Conservation (phyloP, 2,113 vertebrate species). For the Alosa alosa region DNA sequence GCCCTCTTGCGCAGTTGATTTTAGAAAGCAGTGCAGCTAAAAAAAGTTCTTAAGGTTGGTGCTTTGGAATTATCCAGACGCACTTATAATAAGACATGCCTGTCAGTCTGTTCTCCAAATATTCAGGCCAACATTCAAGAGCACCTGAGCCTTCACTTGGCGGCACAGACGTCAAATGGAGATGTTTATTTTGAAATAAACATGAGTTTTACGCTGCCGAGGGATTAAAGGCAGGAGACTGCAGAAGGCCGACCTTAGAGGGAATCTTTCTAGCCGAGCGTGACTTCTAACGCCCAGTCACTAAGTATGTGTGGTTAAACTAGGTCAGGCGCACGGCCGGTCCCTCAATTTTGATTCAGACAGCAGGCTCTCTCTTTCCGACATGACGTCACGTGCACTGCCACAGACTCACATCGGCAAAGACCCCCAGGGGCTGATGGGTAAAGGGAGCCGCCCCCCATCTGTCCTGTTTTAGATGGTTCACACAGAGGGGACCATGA, state of each 20-base stretch:
- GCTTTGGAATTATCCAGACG: neutral
- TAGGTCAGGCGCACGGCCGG: conserved; percentile 19
- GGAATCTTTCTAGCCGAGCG: conserved; percentile 12
- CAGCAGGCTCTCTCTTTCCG: neutral
- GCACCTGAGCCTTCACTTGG: neutral
- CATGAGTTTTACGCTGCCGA: conserved; percentile 2
- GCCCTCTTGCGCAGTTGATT: neutral
- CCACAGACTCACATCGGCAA: neutral
- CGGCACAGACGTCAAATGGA: neutral
- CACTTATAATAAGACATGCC: neutral
- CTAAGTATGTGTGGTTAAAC: conserved; percentile 23
- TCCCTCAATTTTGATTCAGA: neutral
- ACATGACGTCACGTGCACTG: neutral
- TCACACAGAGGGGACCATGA: neutral
- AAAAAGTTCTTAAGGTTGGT: neutral
- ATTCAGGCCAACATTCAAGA: conserved; percentile 17
- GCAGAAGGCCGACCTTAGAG: neutral
- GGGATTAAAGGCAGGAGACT: neutral
- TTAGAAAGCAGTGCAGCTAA: neutral
- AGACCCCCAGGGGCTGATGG: neutral
- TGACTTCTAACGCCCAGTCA: conserved; percentile 32
- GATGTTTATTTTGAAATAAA: conserved; percentile 25
- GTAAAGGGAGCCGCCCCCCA: conserved; percentile 13
- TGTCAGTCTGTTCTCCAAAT: neutral
- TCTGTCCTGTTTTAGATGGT: neutral